These are phyloP conservation scores for Syngnathus typhle DNA, from an alignment of 2,113 vertebrate species.

Conservation along the genomic window DNA sequence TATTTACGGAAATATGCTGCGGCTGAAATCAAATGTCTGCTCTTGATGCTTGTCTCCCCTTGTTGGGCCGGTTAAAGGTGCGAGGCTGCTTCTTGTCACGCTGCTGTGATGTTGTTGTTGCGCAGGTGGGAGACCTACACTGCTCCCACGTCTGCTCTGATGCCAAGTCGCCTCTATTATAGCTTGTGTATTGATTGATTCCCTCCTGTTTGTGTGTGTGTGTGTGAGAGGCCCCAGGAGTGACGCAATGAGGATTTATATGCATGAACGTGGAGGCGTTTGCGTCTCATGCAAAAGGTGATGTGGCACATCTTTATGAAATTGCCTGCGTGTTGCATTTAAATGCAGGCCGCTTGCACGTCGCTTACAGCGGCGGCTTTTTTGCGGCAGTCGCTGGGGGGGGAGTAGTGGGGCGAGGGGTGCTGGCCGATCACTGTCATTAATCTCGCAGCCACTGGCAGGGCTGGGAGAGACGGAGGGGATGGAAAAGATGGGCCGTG, in stretches of 20 bases:
- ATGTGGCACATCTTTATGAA: slow-evolving; percentile 9
- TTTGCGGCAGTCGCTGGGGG: slow-evolving; percentile 54
- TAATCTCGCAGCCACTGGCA: slow-evolving; percentile 72
- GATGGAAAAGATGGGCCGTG: slow-evolving; percentile 27
- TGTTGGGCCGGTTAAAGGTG: slow-evolving; percentile 37
- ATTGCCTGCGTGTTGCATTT: slow-evolving; percentile 24
- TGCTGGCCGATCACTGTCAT: slow-evolving; percentile 73
- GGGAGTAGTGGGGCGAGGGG: slow-evolving; percentile 43
- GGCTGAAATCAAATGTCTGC: background rate
- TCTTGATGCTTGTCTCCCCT: slow-evolving; percentile 18
- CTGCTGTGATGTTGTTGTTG: slow-evolving; percentile 18
- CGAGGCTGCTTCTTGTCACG: slow-evolving; percentile 30
- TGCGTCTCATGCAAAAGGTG: slow-evolving; percentile 30
- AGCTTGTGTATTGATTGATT: slow-evolving; percentile 48
- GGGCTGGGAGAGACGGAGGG: slow-evolving; percentile 46
- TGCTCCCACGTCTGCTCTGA: slow-evolving; percentile 19
- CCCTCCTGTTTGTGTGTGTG: slow-evolving; percentile 13
- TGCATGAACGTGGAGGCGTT: slow-evolving; percentile 33
- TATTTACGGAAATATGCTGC: background rate
- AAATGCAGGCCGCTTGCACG: slow-evolving; percentile 14
- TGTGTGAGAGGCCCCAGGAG: slow-evolving; percentile 19
- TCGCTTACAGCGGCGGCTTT: slow-evolving; percentile 43
- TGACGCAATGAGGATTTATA: slow-evolving; percentile 33
- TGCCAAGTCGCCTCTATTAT: slow-evolving; percentile 18
- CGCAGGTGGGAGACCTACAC: slow-evolving; percentile 15